These are phyloP conservation scores for Eupithecia subfuscata DNA, from an alignment of 2,888 invertebrate genomes.

Conservation along the genomic window DNA sequence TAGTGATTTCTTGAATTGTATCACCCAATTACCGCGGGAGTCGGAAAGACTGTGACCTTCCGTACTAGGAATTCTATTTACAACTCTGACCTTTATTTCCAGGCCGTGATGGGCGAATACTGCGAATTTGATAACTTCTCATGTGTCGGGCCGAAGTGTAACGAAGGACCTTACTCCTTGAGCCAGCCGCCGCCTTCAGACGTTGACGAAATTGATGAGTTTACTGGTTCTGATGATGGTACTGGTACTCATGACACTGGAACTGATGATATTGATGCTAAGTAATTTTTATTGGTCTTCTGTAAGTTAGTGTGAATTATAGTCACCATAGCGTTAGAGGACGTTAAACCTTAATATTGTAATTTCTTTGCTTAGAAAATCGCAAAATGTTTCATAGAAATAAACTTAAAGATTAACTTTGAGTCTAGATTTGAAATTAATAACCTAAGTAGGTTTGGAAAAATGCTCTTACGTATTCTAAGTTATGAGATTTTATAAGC, in stretches of 20 bases:
- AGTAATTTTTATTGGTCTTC: neutral
- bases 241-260: neutral
- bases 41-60: no score
- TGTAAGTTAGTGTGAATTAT: neutral
- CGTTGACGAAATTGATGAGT: neutral
- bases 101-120: constrained; percentile 74
- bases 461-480: neutral
- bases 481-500: no score
- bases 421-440: neutral
- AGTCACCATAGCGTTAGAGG: neutral
- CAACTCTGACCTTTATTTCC: constrained; percentile 31
- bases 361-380: neutral
- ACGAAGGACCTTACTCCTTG: constrained; percentile 73
- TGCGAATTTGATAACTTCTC: constrained; percentile 79
- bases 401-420: no score
- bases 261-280: neutral
- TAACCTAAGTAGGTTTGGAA: neutral
- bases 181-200: constrained; percentile 34
- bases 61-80: neutral
- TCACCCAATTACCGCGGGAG: no score
- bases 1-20: no score
- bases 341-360: neutral
- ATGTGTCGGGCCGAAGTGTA: constrained; percentile 71
- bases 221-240: neutral
- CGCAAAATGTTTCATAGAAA: no score